phyloP scores from a whole-genome alignment of 2,113 vertebrate genomes.

The Cephalopholis sonnerati region DNA sequence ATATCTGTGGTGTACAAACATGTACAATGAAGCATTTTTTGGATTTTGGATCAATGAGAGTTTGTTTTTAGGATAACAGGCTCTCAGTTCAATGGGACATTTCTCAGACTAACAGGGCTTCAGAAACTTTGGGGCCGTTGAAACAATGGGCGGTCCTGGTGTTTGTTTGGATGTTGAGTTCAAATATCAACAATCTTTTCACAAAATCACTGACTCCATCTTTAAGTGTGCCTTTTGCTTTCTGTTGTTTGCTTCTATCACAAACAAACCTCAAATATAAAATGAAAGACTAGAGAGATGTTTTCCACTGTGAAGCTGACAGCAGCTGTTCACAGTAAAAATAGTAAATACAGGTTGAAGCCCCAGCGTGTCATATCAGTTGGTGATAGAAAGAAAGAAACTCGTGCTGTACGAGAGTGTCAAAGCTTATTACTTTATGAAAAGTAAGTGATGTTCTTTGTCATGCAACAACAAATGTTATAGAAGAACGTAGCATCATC shows the following conservation, averaged over 20 bases:
- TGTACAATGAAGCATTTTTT: too few relatives aligned
- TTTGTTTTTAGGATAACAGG: too few relatives aligned
- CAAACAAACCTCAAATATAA: background rate
- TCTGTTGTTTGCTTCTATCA: background rate
- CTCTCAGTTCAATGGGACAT: too few relatives aligned
- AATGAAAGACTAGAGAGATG: background rate
- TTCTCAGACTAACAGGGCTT: too few relatives aligned
- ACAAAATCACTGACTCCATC: too few relatives aligned
- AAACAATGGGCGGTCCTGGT: too few relatives aligned
- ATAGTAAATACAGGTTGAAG: slow-evolving; percentile 2
- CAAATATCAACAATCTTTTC: too few relatives aligned
- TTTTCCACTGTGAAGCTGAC: background rate
- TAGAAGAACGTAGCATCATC: background rate
- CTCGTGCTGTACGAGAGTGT: background rate
- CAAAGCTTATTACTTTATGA: background rate
- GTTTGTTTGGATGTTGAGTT: too few relatives aligned
- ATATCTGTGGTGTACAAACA: too few relatives aligned
- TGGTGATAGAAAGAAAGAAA: background rate
- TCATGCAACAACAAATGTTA: slow-evolving; percentile 8
- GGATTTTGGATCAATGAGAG: too few relatives aligned
- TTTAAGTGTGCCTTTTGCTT: too few relatives aligned
- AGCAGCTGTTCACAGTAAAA: background rate
- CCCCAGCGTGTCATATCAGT: background rate
- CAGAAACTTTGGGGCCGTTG: too few relatives aligned
- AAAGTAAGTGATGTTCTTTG: slow-evolving; percentile 5